These are phyloP conservation scores for Tinea trinotella DNA, from an alignment of 2,888 invertebrate species.

Conservation along the genomic window DNA sequence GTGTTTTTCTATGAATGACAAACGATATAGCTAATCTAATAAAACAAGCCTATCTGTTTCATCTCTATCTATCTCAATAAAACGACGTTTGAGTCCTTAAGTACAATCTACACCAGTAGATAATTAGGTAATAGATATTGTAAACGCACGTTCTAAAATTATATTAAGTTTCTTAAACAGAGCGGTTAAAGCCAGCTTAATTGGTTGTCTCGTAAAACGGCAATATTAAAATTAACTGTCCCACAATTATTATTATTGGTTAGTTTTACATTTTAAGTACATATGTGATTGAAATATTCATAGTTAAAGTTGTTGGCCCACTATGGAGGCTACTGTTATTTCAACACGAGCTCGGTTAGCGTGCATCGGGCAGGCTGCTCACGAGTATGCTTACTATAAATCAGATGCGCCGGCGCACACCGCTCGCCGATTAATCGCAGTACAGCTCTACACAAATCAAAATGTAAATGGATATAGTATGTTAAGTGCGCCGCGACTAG, in stretches of 20 bases:
- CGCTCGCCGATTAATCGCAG: conserved; percentile 64
- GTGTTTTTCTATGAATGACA: not conserved
- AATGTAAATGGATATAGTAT: conserved; percentile 71
- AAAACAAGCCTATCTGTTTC: too few relatives aligned
- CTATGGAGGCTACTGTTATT: conserved; percentile 16
- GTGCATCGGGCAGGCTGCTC: conserved; percentile 13
- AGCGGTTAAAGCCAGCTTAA: not conserved
- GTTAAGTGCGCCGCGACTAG: conserved; percentile 65
- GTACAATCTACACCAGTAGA: too few relatives aligned
- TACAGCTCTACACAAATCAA: conserved; percentile 67
- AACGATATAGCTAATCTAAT: too few relatives aligned
- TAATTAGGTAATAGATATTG: not conserved
- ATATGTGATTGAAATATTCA: conserved; percentile 7
- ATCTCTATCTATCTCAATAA: too few relatives aligned
- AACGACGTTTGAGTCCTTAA: too few relatives aligned
- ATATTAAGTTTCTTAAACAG: not conserved
- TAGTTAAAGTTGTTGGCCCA: conserved; percentile 10
- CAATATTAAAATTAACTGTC: conserved; percentile 5
- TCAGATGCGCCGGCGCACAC: conserved; percentile 51
- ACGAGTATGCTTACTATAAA: conserved; percentile 35
- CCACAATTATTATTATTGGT: not conserved
- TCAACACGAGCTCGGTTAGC: conserved; percentile 16
- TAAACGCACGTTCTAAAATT: not conserved
- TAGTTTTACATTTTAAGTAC: conserved; percentile 1
- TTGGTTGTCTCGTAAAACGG: conserved; percentile 4